Conservation (phyloP, 2,113 vertebrate genomes). For the Chunga burmeisteri region DNA sequence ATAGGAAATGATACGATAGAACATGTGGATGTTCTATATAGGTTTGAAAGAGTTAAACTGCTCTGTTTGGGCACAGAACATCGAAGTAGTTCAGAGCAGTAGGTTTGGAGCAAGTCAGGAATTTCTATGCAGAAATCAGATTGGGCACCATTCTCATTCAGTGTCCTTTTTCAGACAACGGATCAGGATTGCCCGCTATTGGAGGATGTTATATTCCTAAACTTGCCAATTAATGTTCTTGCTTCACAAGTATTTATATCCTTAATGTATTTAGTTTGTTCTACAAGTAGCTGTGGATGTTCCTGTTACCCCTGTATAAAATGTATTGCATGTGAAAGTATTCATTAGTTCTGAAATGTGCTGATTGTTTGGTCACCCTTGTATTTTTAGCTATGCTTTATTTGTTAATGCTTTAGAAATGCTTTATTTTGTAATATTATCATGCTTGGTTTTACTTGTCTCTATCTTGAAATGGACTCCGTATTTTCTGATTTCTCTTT, state of each 20-base stretch:
- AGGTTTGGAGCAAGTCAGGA: background rate
- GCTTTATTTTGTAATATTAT: background rate
- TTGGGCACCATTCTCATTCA: background rate
- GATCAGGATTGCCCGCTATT: background rate
- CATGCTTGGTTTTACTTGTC: background rate
- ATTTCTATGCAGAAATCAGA: background rate
- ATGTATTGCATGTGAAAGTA: background rate
- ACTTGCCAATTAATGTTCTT: background rate
- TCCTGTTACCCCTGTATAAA: background rate
- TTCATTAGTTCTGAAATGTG: background rate
- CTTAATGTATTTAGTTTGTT: background rate
- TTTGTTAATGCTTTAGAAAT: background rate
- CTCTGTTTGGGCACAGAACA: background rate
- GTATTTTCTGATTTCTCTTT: background rate
- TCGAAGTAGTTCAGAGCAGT: background rate
- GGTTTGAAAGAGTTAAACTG: background rate
- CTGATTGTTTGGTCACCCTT: background rate
- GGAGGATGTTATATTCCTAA: background rate
- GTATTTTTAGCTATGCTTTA: background rate
- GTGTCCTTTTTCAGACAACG: background rate
- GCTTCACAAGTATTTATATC: background rate
- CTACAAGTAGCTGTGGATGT: background rate
- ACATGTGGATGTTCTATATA: background rate
- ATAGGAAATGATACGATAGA: fast-evolving
- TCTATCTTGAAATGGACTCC: background rate